Base-by-base conservation (phyloP, 2,888 invertebrate genomes). In the Drosophila nr. perissopoda region DNA sequence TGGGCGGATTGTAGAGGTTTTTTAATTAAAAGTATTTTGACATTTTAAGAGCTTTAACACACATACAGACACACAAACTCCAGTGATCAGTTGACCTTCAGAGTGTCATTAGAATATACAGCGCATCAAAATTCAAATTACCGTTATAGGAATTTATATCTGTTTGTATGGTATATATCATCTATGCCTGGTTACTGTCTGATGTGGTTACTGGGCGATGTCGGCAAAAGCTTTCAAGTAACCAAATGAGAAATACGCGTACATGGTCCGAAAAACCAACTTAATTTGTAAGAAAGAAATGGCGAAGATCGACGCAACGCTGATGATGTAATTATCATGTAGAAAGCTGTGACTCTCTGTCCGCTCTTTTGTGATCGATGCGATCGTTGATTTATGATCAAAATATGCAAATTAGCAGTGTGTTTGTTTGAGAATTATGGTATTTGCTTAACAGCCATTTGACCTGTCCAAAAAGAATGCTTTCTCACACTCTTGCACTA, bases 251-350 rank as follows among this genome's bases (percentile, higher is more conserved):
- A 66, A 62, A 74, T 64, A 70, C 64, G 64, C 46, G 61, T 36
- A 58, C 59, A 72, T 53, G 46, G 34, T 27, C 21, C 42, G 11
- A 76, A 75, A 79, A 72, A 56, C 36, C 54, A 74, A 75, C 36
- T 66, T 59, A 77, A 66, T 77, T 66, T 77, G 52, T 65, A 57
- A 54, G 59, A 79, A 65, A 74, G 67, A 70, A 74, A 79, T 74
- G 70, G 34, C 56, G 33, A 60, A 62, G 74, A 48, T 61, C 56
- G 57, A 46, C 49, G 66, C 65, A 60, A 60, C 40, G 69, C 40
- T 62, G 89, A 84, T 90, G 87, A 90, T 90, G 91, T 90, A 87
- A 87, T 90, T 89, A 89, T 71, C 75, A 66, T 60, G 61, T 73
- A 87, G 91, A 90, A 89, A 90, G 89, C 86, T 66, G 58, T 16